Percentiles rank a stretch among this genome's conserved stretches.
Evolutionary conservation across 2,113 vertebrate species (phyloP).

Genomic region (Todiramphus saurophagus): DNA sequence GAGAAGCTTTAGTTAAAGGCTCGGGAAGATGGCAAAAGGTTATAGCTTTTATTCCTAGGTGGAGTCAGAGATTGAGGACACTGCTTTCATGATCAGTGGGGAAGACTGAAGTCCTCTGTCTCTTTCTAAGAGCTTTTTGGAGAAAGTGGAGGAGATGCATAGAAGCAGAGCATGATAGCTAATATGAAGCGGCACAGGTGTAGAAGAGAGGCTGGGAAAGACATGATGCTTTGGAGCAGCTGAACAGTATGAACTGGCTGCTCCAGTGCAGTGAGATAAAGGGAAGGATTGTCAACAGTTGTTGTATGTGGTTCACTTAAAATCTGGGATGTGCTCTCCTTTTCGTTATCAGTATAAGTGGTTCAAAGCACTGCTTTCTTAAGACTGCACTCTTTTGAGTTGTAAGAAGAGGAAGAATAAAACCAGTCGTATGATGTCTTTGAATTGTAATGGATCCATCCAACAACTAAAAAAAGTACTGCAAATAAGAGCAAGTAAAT

Average conservation of each 20-base stretch:
- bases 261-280: background rate
- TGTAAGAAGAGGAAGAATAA: background rate
- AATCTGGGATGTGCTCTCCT: background rate
- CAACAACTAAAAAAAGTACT: background rate
- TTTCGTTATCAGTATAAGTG: background rate
- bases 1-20: background rate
- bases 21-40: background rate
- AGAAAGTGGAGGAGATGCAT: background rate
- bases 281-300: background rate
- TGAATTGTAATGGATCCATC: background rate
- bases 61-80: rapidly evolving
- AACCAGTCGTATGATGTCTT: background rate
- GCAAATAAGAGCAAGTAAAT: background rate
- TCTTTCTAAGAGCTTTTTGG: background rate
- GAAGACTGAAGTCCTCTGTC: background rate
- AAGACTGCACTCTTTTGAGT: background rate
- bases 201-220: background rate
- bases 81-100: background rate
- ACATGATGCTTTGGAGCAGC: background rate
- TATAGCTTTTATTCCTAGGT: background rate
- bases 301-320: background rate
- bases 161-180: background rate
- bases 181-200: background rate
- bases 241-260: background rate
- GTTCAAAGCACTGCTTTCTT: background rate